Evolutionary conservation across 1,140 invertebrate genomes (phyloP).

Genomic region (Drosophila varians): DNA sequence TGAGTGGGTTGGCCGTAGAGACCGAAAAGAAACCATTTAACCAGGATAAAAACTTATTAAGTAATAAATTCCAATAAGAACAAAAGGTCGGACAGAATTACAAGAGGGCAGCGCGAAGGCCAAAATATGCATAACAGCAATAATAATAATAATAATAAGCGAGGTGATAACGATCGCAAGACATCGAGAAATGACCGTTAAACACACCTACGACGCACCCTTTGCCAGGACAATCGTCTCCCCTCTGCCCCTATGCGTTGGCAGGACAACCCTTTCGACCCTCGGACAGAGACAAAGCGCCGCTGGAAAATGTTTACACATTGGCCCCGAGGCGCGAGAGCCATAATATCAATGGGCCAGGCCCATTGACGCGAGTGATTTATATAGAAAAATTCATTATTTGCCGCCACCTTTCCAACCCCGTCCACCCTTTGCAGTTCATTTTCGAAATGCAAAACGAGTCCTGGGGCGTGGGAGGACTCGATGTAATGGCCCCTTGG

Average conservation of each 20-base stretch:
- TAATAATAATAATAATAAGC: slow-evolving; percentile 71
- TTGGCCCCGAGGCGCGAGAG: slow-evolving; percentile 15
- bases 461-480: neutral
- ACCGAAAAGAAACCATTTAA: slow-evolving; percentile 44
- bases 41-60: slow-evolving; percentile 64
- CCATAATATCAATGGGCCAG: slow-evolving; percentile 65
- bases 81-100: slow-evolving; percentile 52
- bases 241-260: neutral
- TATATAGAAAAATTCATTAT: slow-evolving; percentile 80
- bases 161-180: slow-evolving; percentile 77
- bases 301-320: slow-evolving; percentile 51
- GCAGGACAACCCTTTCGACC: slow-evolving; percentile 61
- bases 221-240: neutral
- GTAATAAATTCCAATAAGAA: slow-evolving; percentile 81
- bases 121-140: slow-evolving; percentile 60
- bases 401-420: slow-evolving; percentile 40
- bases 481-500: slow-evolving; percentile 58
- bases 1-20: neutral
- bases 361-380: slow-evolving; percentile 79
- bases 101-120: neutral
- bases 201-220: slow-evolving; percentile 71
- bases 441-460: slow-evolving; percentile 70
- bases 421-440: slow-evolving; percentile 23
- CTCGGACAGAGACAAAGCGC: slow-evolving; percentile 50
- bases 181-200: slow-evolving; percentile 81